Evolutionary conservation across 1,140 invertebrate species (phyloP), one percentile per base, ranked within the genome.

Genomic region (Musca vetustissima): DNA sequence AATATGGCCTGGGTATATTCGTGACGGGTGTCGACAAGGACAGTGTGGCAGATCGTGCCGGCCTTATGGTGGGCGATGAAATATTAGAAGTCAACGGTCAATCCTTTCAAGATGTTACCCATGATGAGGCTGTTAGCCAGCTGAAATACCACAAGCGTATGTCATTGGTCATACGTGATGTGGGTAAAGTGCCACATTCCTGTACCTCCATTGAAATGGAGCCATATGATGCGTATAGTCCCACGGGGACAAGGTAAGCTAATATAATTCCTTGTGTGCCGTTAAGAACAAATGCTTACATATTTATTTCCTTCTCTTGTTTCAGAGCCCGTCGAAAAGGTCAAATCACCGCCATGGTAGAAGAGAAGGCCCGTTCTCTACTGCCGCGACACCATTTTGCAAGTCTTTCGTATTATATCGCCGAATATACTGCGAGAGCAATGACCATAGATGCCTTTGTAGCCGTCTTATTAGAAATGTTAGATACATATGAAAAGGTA

Each of bases 1-100:
- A 98, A 80, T 97, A 96, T 83, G 95, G 93, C 71, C 87, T 97
- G 49, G 96, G 95, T 1, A 96, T 98, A 78, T 98, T 96, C 83
- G 91, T 98, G 70, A 97, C 95, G 1, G 95, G 95, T 2, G 93
- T 98, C 14, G 95, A 97, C 82, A 91, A 92, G 75, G 92, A 93
- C 73, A 97, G 94, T 28, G 92, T 95, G 0, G 95, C 95, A 1
- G 93, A 96, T 76, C 88, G 92, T 76, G 91, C 92, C 59, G 95
- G 95, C 28, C 87, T 98, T 1, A 89, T 95, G 91, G 95, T 96
- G 53, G 95, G 96, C 15, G 95, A 97, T 84, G 95, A 97, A 84
- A 96, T 97, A 73, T 85, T 97, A 64, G 93, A 96, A 79, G 95
- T 97, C 47, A 98, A 97, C 77, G 92, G 92, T 43, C 90, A 93